Percentiles rank a stretch among this genome's conserved stretches.
phyloP scores from a whole-genome alignment of 2,888 invertebrate species.

The Drosophila villosipedis region DNA sequence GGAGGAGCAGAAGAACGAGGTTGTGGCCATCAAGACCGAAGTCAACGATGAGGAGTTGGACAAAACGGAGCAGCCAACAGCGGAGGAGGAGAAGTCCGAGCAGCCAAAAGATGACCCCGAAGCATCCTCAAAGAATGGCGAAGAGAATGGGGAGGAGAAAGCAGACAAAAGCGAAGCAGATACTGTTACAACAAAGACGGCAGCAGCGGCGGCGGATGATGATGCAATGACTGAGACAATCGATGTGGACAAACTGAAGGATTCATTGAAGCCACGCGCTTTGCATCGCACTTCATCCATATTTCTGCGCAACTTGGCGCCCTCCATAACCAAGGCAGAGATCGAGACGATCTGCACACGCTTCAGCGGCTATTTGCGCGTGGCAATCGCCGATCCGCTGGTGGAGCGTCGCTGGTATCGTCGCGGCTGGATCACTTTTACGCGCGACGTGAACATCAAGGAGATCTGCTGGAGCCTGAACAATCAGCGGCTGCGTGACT shows the following conservation, averaged over 20 bases:
- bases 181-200: constrained; percentile 59
- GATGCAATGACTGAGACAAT: constrained; percentile 82
- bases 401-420: constrained; percentile 98
- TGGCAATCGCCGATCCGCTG: constrained; percentile 98
- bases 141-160: constrained; percentile 22
- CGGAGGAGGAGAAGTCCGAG: constrained; percentile 66
- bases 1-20: constrained; percentile 34
- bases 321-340: constrained; percentile 97
- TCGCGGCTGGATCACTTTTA: constrained; percentile 99
- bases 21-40: constrained; percentile 47
- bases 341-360: constrained; percentile 97
- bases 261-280: constrained; percentile 87
- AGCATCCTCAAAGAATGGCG: constrained; percentile 55
- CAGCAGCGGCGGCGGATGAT: background rate
- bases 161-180: constrained; percentile 16
- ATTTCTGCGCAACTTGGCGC: constrained; percentile 97
- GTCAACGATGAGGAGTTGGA: constrained; percentile 21
- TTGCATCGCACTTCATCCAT: constrained; percentile 98
- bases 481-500: constrained; percentile 90
- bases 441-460: constrained; percentile 98
- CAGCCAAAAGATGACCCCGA: constrained; percentile 13
- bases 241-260: constrained; percentile 86
- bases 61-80: background rate
- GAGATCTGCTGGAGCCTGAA: constrained; percentile 99
- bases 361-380: constrained; percentile 96